These are phyloP conservation scores for Mimumesa dahlbomi DNA, from an alignment of 2,888 invertebrate species.

Conservation along the genomic window DNA sequence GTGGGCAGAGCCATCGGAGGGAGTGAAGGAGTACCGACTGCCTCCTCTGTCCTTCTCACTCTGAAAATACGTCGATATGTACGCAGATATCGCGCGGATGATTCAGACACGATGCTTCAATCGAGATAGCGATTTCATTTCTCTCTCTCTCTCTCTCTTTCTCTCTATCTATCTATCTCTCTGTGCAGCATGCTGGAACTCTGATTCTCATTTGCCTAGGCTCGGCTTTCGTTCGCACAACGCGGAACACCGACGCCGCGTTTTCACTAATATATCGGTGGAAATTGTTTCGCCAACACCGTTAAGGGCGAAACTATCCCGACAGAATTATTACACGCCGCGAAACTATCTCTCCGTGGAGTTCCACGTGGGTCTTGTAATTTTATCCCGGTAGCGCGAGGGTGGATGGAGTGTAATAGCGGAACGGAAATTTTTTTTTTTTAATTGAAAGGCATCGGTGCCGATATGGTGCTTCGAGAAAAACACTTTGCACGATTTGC, in stretches of 20 bases:
- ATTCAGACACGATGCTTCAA: slow-evolving; percentile 40
- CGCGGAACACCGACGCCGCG: not conserved
- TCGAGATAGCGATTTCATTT: slow-evolving; percentile 40
- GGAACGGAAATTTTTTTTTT: not conserved
- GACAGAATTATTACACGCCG: not conserved
- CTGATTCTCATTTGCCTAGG: not conserved
- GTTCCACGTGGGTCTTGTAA: slow-evolving; percentile 4
- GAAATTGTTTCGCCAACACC: slow-evolving; percentile 14
- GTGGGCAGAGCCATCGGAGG: slow-evolving; percentile 55
- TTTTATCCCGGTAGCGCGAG: not conserved
- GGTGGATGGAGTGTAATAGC: not conserved
- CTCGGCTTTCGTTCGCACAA: not conserved
- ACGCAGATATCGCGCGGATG: slow-evolving; percentile 47
- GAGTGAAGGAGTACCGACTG: slow-evolving; percentile 37
- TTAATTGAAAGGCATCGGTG: no score
- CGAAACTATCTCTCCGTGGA: slow-evolving; percentile 7
- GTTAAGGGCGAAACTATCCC: not conserved
- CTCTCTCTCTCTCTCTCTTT: no score
- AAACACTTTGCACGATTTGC: no score
- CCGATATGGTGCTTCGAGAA: no score
- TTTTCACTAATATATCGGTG: slow-evolving; percentile 14
- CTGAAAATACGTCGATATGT: slow-evolving; percentile 58
- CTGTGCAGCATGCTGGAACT: not conserved
- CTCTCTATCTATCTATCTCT: no score
- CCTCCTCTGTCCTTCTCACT: not conserved